Evolutionary conservation across 2,888 invertebrate genomes (phyloP).

Genomic region (Sarcophaga variegata): DNA sequence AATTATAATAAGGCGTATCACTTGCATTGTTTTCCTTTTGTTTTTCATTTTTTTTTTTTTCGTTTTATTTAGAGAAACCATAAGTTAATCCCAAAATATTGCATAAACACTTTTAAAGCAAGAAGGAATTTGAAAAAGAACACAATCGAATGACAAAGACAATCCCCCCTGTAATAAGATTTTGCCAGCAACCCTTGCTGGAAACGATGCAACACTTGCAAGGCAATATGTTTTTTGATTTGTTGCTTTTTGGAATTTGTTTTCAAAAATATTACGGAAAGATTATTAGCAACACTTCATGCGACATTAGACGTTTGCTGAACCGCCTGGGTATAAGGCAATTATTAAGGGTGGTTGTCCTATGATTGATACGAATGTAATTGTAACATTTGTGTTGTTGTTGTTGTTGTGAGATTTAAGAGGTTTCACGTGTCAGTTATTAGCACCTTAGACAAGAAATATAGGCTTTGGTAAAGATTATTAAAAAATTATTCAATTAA

Average conservation of each 20-base stretch:
- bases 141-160: constrained; percentile 42
- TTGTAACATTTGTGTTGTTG: constrained; percentile 28
- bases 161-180: constrained; percentile 46
- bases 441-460: constrained; percentile 71
- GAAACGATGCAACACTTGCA: constrained; percentile 66
- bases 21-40: not conserved
- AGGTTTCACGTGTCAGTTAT: constrained; percentile 77
- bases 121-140: not conserved
- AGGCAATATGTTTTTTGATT: constrained; percentile 71
- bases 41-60: not conserved
- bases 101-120: constrained; percentile 56
- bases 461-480: constrained; percentile 53
- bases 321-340: not conserved
- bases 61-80: constrained; percentile 27
- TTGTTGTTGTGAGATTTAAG: constrained; percentile 64
- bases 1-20: constrained; percentile 44
- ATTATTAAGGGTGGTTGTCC: constrained; percentile 30
- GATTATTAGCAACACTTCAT: constrained; percentile 80
- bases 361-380: constrained; percentile 15
- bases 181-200: constrained; percentile 49
- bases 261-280: constrained; percentile 57
- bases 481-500: constrained; percentile 60
- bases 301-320: constrained; percentile 73
- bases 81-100: constrained; percentile 64
- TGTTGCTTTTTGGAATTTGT: constrained; percentile 69